phyloP scores from a whole-genome alignment of 2,113 vertebrate genomes.

The Polyodon spathula region DNA sequence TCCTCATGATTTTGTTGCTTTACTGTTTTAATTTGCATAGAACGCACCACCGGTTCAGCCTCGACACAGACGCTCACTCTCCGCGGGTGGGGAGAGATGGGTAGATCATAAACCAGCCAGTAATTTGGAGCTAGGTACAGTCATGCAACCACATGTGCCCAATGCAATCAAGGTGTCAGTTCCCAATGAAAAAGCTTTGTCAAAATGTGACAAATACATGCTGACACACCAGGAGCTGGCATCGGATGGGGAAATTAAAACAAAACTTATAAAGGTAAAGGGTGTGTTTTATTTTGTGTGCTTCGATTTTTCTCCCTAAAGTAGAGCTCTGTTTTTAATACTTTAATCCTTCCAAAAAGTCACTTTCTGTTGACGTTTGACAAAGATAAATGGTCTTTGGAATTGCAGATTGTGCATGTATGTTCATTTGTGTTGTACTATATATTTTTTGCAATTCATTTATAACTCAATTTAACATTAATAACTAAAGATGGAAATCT shows the following conservation, averaged over 20 bases:
- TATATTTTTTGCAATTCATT: neutral
- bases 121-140: conserved; percentile 74
- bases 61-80: conserved; percentile 71
- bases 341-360: no score
- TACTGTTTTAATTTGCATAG: conserved; percentile 55
- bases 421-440: neutral
- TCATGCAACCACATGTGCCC: conserved; percentile 83
- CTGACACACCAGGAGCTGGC: conserved; percentile 92
- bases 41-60: conserved; percentile 57
- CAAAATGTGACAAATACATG: conserved; percentile 91
- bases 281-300: neutral
- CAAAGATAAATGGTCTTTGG: no score
- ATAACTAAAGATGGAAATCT: no score
- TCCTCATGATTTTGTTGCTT: conserved; percentile 38
- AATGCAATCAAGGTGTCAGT: conserved; percentile 75
- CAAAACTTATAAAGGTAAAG: conserved; percentile 87
- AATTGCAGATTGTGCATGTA: neutral
- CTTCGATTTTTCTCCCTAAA: neutral
- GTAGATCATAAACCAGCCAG: conserved; percentile 85
- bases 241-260: conserved; percentile 89
- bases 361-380: no score
- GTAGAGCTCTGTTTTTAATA: no score
- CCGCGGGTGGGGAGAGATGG: conserved; percentile 82
- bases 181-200: conserved; percentile 77
- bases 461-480: no score